Base-by-base conservation (phyloP, 2,888 invertebrate species). In the Linhomoeus sp. region DNA sequence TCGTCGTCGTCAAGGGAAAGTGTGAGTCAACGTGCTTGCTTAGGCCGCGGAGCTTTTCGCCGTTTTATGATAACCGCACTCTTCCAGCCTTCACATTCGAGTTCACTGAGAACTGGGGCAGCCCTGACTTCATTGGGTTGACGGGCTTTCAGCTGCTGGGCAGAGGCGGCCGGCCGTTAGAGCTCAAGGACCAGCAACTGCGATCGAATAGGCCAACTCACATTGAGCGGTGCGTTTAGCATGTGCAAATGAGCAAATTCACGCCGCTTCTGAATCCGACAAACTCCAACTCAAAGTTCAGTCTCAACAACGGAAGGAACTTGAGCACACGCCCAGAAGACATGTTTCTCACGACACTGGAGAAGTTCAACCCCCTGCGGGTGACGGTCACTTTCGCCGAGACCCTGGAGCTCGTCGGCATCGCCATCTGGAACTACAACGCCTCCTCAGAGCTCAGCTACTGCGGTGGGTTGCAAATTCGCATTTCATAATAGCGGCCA, bases 371-470 rank as follows among this genome's bases (percentile, higher is more conserved):
- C 12, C 29, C 45, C 9, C n/a, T 41, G 17, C 55, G 52, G 2
- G 45, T 68, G 37, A 54, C 55, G 20, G 52, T 67, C 26, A 54
- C 57, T 51, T 40, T 48, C 33, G 40, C 38, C 33, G 12, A 41
- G 19, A 1, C 19, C 37, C 26, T n/a, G 17, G 17, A 29, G 29
- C 1, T 50, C 40, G 29, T 24, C 33, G 71, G 78, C 45, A 67
- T 83, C 25, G 72, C 77, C 44, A 59, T 83, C 42, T 83, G 82
- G 82, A 83, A 83, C 67, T 83, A 81, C 67, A 83, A 83, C 64
- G 76, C 75, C 47, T 76, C 74, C 53, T 71, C 76, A 57, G 81
- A 81, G 52, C 63, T 71, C 49, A 67, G 71, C 1, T 72, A 67
- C 52, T 62, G 69, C 51, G 72, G 72, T 29, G 29, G 7, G 29